These are phyloP conservation scores for Cichladusa arquata DNA, from an alignment of 2,113 vertebrate species.

Conservation along the genomic window DNA sequence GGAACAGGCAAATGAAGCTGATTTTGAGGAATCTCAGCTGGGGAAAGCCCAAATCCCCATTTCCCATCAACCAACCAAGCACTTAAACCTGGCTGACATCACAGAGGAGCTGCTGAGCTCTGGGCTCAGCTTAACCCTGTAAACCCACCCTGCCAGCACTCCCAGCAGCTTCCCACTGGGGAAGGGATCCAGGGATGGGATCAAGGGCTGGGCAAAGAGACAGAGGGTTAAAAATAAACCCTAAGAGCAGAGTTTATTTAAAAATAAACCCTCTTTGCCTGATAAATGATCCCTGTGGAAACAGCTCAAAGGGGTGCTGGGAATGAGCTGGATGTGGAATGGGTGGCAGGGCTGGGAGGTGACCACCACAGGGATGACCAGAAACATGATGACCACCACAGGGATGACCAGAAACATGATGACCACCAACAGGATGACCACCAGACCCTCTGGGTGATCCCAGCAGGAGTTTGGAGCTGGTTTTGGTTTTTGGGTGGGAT, in stretches of 20 bases:
- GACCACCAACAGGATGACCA: neutral
- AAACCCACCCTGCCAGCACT: neutral
- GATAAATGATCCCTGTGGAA: neutral
- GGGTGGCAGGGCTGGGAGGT: neutral
- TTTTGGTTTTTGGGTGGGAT: neutral
- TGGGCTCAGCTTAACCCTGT: neutral
- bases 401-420: neutral
- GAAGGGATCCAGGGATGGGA: neutral
- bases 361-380: neutral
- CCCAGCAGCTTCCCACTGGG: neutral
- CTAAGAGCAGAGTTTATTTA: neutral
- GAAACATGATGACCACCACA: no score
- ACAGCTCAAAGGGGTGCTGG: neutral
- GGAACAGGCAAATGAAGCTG: neutral
- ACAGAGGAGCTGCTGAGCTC: neutral
- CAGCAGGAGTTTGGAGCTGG: neutral
- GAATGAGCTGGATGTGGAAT: accelerated
- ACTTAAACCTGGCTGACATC: neutral
- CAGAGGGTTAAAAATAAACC: neutral
- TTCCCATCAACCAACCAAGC: neutral
- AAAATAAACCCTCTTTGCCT: neutral
- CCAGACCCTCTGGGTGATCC: accelerated
- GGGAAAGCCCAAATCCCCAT: neutral
- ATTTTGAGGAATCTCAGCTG: neutral
- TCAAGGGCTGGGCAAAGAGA: neutral